These are phyloP conservation scores for Labia minor DNA, from an alignment of 2,888 invertebrate species.

Conservation along the genomic window DNA sequence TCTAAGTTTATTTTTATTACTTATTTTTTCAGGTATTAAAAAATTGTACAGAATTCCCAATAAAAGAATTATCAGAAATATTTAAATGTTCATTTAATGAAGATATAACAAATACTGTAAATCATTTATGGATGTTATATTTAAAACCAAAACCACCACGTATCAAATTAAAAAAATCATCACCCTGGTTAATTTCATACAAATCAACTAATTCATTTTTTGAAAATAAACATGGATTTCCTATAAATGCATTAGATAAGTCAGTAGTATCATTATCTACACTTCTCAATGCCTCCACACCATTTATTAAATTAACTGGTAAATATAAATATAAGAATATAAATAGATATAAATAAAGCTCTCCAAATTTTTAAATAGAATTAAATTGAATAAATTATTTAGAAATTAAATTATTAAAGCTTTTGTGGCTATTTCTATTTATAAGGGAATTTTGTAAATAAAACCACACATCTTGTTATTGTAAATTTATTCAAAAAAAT, in stretches of 20 bases:
- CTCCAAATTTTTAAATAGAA: too few relatives aligned
- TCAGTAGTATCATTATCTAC: conserved; percentile 31
- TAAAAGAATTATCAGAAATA: conserved; percentile 33
- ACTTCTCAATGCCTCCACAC: conserved; percentile 13
- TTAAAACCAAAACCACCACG: conserved; percentile 17
- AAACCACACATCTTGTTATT: too few relatives aligned
- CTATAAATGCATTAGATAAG: conserved; percentile 30
- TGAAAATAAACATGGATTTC: conserved; percentile 39
- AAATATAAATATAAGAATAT: too few relatives aligned
- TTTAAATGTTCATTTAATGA: conserved; percentile 32
- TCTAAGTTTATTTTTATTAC: background rate
- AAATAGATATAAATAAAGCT: too few relatives aligned
- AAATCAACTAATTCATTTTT: conserved; percentile 37
- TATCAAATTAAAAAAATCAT: conserved; percentile 25
- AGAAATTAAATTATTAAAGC: too few relatives aligned
- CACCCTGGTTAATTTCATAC: conserved; percentile 35
- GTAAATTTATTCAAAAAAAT: too few relatives aligned
- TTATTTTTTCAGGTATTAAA: conserved; percentile 30
- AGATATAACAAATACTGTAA: conserved; percentile 27
- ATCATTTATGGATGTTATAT: conserved; percentile 18
- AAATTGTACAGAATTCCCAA: conserved; percentile 35
- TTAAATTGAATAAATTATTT: too few relatives aligned
- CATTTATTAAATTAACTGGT: conserved; percentile 16
- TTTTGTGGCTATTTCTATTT: too few relatives aligned
- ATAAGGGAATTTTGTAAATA: too few relatives aligned